phyloP scores from a whole-genome alignment of 2,113 vertebrate genomes.

The Clarias batrachus region DNA sequence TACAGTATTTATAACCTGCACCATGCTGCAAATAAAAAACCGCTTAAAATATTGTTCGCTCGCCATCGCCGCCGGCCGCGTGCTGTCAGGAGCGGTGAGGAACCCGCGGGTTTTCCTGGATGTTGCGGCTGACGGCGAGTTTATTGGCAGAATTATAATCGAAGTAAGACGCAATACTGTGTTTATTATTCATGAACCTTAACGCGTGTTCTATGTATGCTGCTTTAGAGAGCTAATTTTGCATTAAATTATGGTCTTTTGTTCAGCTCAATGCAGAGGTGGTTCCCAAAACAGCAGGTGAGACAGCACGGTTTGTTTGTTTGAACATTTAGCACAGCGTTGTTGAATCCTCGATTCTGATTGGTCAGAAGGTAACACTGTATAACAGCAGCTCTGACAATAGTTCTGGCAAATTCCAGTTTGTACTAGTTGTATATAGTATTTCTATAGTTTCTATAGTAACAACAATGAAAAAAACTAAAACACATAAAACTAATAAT shows the following conservation, averaged over 20 bases:
- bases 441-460: neutral
- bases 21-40: conserved; percentile 69
- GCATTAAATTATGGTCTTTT: conserved; percentile 18
- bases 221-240: neutral
- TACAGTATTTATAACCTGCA: neutral
- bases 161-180: conserved; percentile 71
- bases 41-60: conserved; percentile 63
- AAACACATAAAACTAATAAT: neutral
- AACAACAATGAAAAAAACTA: neutral
- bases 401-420: neutral
- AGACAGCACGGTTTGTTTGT: neutral
- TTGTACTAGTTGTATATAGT: neutral
- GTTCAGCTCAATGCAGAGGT: conserved; percentile 84
- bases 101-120: conserved; percentile 87
- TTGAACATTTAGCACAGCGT: neutral
- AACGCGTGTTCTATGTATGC: neutral
- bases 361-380: neutral
- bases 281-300: conserved; percentile 92
- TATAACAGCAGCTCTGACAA: neutral
- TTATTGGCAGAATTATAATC: conserved; percentile 81
- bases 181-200: neutral
- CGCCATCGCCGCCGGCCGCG: conserved; percentile 58
- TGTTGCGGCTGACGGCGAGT: conserved; percentile 80
- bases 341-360: neutral
- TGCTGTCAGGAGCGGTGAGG: conserved; percentile 57